These are phyloP conservation scores for Elephantulus edwardii DNA, from an alignment of 2,113 vertebrate species.

Conservation along the genomic window DNA sequence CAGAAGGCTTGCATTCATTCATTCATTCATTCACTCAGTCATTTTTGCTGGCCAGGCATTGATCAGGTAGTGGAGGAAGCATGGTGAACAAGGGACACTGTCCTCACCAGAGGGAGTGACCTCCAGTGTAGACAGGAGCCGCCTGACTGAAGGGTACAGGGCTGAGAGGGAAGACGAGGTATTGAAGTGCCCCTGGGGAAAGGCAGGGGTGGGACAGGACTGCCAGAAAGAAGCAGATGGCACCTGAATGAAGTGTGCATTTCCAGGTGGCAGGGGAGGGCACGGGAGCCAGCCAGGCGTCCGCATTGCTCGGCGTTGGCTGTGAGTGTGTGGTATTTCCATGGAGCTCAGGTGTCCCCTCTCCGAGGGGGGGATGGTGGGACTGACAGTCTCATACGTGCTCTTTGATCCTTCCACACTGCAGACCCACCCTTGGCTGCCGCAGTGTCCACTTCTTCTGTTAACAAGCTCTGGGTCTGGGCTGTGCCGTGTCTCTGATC, in stretches of 20 bases:
- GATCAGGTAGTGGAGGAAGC: background rate
- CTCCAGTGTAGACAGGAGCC: background rate
- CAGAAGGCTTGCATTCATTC: too few relatives aligned
- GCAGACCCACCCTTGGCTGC: rapidly evolving
- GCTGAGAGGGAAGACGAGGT: background rate
- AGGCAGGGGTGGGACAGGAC: background rate
- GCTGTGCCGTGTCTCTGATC: background rate
- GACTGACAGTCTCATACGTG: rapidly evolving
- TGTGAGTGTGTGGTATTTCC: rapidly evolving
- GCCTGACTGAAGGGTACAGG: background rate
- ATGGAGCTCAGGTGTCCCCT: background rate
- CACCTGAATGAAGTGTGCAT: background rate
- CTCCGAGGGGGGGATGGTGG: background rate
- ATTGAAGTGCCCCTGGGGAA: background rate
- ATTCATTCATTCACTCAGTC: background rate
- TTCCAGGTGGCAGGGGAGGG: background rate
- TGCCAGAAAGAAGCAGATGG: rapidly evolving
- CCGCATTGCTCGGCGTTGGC: too few relatives aligned
- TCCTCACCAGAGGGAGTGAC: too few relatives aligned
- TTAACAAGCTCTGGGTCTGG: rapidly evolving
- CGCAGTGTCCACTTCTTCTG: too few relatives aligned
- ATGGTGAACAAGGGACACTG: too few relatives aligned
- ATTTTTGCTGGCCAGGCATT: background rate
- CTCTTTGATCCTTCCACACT: background rate
- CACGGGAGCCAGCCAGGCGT: too few relatives aligned